These are phyloP conservation scores for Promerops cafer DNA, from an alignment of 2,113 vertebrate genomes.

Conservation along the genomic window DNA sequence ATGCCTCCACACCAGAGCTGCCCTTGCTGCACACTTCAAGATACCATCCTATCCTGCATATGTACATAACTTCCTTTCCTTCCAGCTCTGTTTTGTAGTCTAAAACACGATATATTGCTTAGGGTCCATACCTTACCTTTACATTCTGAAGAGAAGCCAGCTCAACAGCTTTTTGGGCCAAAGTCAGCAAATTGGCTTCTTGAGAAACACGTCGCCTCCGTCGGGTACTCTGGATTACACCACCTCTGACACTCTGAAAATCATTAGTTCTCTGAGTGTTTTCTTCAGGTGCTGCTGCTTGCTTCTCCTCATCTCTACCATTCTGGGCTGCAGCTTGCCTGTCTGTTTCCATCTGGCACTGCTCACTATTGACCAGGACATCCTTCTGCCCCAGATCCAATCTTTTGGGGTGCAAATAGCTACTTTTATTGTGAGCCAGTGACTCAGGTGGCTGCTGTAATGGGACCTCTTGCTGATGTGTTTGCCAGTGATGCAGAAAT, in stretches of 20 bases:
- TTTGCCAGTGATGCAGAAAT: slow-evolving; percentile 72
- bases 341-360: slow-evolving; percentile 58
- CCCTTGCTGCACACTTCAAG: not conserved
- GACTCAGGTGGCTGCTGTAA: slow-evolving; percentile 64
- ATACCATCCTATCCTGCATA: not conserved
- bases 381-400: slow-evolving; percentile 45
- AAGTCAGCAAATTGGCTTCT: slow-evolving; percentile 92
- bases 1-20: not conserved
- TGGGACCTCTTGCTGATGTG: slow-evolving; percentile 62
- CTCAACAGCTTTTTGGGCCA: slow-evolving; percentile 94
- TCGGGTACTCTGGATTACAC: slow-evolving; percentile 89
- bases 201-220: slow-evolving; percentile 87
- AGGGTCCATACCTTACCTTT: slow-evolving; percentile 57
- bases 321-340: slow-evolving; percentile 58
- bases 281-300: slow-evolving; percentile 30
- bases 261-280: slow-evolving; percentile 53
- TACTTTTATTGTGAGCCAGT: slow-evolving; percentile 38
- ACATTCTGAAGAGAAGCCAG: slow-evolving; percentile 84
- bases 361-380: slow-evolving; percentile 41
- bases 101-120: not conserved
- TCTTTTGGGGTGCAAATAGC: slow-evolving; percentile 16
- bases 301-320: slow-evolving; percentile 63
- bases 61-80: not conserved
- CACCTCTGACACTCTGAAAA: slow-evolving; percentile 78
- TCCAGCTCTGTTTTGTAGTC: not conserved